Percentiles rank a stretch among this genome's conserved stretches.
Conservation (phyloP, 2,113 vertebrate species). For the Pomatorhinus ruficollis region DNA sequence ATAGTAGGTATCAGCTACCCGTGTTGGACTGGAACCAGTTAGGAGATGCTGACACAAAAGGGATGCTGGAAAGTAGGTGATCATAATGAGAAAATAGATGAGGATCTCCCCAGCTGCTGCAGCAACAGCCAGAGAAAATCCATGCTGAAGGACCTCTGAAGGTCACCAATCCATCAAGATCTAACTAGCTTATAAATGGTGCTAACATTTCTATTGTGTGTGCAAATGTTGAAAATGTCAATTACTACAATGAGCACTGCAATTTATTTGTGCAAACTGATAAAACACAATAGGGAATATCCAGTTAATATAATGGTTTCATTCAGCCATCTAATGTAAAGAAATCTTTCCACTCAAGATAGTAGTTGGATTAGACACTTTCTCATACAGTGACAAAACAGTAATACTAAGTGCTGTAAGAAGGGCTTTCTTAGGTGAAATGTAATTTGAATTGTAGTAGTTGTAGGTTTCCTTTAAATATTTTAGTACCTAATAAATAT, state of each 20-base stretch:
- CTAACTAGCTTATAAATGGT: background rate
- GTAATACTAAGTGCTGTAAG: background rate
- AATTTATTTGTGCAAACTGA: constrained; percentile 18
- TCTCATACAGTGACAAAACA: background rate
- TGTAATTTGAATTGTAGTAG: constrained; percentile 51
- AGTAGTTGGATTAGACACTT: background rate
- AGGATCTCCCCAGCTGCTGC: background rate
- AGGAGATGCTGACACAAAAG: background rate
- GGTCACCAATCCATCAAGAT: background rate
- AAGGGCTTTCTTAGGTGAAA: constrained; percentile 24
- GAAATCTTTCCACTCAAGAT: background rate
- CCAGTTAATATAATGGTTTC: background rate
- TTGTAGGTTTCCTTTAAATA: constrained; percentile 63
- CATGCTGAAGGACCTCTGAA: background rate
- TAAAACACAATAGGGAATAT: background rate
- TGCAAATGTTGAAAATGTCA: constrained; percentile 4
- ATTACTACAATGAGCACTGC: background rate
- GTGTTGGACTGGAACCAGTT: background rate
- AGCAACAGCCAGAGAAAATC: background rate
- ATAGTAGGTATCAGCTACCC: background rate
- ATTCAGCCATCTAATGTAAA: constrained; percentile 38
- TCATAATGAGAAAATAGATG: background rate
- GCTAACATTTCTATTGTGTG: background rate
- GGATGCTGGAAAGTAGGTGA: background rate
- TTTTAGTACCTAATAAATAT: constrained; percentile 70